These are phyloP conservation scores for Conops quadrifasciatus DNA, from an alignment of 2,888 invertebrate genomes.

Conservation along the genomic window DNA sequence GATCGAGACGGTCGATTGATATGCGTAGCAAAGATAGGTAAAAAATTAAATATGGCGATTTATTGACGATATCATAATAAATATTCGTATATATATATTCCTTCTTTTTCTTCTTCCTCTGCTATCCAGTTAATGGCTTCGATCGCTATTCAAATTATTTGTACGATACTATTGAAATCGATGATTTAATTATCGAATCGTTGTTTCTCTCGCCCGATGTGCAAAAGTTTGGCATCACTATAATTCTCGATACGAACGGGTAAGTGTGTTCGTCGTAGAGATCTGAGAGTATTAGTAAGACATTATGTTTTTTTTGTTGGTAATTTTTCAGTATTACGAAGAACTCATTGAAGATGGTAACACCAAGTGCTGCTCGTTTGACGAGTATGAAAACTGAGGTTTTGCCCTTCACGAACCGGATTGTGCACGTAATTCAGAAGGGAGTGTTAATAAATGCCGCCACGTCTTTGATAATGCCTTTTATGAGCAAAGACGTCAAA, in stretches of 20 bases:
- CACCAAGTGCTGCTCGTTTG: conserved; percentile 54
- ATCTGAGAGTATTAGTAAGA: not conserved
- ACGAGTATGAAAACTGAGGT: conserved; percentile 59
- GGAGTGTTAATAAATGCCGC: conserved; percentile 59
- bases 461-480: conserved; percentile 56
- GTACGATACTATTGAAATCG: conserved; percentile 58
- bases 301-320: not conserved
- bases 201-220: conserved; percentile 56
- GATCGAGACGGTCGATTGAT: conserved; percentile 58
- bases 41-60: not conserved
- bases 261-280: conserved; percentile 42
- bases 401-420: conserved; percentile 55
- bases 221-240: conserved; percentile 57
- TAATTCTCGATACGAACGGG: conserved; percentile 60
- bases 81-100: not conserved
- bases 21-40: conserved; percentile 53
- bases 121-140: conserved; percentile 54
- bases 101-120: not conserved
- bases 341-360: conserved; percentile 54
- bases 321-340: conserved; percentile 50
- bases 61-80: not conserved
- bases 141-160: conserved; percentile 58
- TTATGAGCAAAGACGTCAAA: conserved; percentile 58
- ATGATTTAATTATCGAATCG: conserved; percentile 61
- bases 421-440: conserved; percentile 58